These are phyloP conservation scores for Anabacerthia variegaticeps DNA, from an alignment of 2,797 vertebrate species.

Conservation along the genomic window DNA sequence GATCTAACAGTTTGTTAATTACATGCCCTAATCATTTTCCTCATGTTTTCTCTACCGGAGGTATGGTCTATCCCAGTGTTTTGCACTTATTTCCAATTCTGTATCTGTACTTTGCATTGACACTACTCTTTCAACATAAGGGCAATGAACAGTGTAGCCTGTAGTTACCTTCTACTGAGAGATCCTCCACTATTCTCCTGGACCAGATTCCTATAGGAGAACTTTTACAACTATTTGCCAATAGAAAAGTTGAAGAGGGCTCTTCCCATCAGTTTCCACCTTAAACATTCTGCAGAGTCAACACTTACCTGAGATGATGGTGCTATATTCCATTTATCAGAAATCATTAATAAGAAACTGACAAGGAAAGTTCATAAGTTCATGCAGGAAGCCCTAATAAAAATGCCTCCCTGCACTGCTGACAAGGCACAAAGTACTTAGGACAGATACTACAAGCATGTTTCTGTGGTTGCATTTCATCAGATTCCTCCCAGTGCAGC, in stretches of 20 bases:
- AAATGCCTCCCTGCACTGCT: not conserved
- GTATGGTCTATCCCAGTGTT: not conserved
- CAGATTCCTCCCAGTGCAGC: not conserved
- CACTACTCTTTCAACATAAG: not conserved
- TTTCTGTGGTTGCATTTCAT: not conserved
- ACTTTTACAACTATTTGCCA: not conserved
- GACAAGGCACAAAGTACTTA: not conserved
- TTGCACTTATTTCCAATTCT: not conserved
- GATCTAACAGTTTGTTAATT: not conserved
- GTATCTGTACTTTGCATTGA: not conserved
- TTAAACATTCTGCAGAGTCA: not conserved
- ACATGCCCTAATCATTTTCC: not conserved
- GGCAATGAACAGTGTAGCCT: not conserved
- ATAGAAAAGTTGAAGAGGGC: not conserved
- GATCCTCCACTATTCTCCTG: not conserved
- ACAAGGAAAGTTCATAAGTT: constrained; percentile 3
- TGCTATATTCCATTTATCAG: not conserved
- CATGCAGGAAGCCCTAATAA: not conserved
- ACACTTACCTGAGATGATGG: not conserved
- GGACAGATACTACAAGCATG: not conserved
- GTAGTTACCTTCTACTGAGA: not conserved
- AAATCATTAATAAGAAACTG: not conserved
- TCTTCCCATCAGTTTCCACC: not conserved
- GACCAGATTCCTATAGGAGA: not conserved
- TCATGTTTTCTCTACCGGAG: not conserved